Evolutionary conservation across 2,113 vertebrate species (phyloP).

Genomic region (Malaclemys terrapin): DNA sequence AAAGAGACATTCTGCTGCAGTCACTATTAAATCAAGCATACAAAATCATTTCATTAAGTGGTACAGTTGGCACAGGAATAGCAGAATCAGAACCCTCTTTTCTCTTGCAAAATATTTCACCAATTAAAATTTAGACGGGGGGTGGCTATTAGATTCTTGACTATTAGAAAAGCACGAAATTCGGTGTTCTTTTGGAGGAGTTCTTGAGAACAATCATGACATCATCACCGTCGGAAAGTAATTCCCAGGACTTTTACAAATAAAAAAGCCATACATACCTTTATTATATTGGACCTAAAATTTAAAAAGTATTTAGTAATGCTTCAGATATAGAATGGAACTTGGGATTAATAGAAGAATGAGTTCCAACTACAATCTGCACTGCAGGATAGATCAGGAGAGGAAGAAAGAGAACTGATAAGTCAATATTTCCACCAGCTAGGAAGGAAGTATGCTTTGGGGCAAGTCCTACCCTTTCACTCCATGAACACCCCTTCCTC

Average conservation of each 20-base stretch:
- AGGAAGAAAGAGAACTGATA: background rate
- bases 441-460: background rate
- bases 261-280: background rate
- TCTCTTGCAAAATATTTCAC: background rate
- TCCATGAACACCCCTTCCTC: background rate
- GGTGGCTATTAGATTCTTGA: background rate
- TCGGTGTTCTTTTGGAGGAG: background rate
- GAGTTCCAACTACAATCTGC: background rate
- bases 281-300: background rate
- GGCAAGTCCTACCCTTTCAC: rapidly evolving
- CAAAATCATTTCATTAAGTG: background rate
- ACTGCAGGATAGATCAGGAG: background rate
- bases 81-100: background rate
- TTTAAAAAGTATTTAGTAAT: background rate
- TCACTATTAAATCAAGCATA: background rate
- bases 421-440: background rate
- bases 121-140: background rate
- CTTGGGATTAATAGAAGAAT: background rate
- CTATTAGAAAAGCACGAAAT: background rate
- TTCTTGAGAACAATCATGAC: background rate
- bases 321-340: background rate
- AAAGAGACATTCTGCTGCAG: background rate
- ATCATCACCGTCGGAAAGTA: background rate
- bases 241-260: background rate
- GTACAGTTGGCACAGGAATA: background rate